Evolutionary conservation across 2,113 vertebrate genomes (phyloP).

Genomic region (Cyprinodon variegatus): DNA sequence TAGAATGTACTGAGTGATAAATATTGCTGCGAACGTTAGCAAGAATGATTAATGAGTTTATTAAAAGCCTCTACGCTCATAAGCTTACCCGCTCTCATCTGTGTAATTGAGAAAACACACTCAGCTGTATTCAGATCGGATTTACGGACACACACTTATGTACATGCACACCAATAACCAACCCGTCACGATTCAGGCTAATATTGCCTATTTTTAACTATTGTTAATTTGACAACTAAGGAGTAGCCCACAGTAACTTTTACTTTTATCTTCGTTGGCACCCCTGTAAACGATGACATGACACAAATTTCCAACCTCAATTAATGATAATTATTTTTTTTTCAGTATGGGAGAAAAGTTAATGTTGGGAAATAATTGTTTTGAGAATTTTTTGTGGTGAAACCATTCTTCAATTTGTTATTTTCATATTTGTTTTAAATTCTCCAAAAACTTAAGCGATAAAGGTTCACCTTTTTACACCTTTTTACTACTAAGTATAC

Average conservation of each 20-base stretch:
- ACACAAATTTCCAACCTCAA: too few species aligned
- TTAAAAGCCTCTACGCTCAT: constrained; percentile 11
- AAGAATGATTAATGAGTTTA: constrained; percentile 24
- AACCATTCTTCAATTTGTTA: too few species aligned
- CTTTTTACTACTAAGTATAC: too few species aligned
- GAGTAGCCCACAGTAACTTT: not conserved
- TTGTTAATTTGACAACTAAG: not conserved
- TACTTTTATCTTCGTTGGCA: too few species aligned
- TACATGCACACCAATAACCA: constrained; percentile 31
- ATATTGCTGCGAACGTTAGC: not conserved
- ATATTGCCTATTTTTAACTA: not conserved
- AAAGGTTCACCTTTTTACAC: too few species aligned
- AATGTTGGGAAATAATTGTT: too few species aligned
- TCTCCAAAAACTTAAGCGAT: too few species aligned
- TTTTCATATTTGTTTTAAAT: too few species aligned
- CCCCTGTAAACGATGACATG: too few species aligned
- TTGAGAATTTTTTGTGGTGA: too few species aligned
- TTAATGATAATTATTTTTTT: too few species aligned
- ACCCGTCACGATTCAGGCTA: constrained; percentile 1
- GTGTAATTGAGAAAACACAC: constrained; percentile 49
- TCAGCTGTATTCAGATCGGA: constrained; percentile 58
- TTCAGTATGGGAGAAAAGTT: too few species aligned
- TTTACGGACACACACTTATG: constrained; percentile 23
- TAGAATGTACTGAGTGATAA: not conserved
- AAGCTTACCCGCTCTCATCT: constrained; percentile 10